phyloP scores from a whole-genome alignment of 2,113 vertebrate species.

The Indicator indicator region DNA sequence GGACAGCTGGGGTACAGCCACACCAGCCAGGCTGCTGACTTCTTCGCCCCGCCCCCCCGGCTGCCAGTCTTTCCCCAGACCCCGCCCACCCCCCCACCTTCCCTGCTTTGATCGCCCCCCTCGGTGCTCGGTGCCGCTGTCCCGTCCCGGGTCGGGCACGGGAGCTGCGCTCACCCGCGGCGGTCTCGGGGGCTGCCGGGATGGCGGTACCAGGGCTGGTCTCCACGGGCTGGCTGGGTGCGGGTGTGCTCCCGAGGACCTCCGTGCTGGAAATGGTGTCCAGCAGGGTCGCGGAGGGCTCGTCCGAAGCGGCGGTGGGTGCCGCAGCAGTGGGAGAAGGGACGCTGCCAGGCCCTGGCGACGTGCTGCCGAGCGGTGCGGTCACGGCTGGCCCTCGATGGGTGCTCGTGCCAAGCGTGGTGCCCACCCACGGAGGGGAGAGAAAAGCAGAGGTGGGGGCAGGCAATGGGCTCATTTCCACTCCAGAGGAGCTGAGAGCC shows the following conservation, averaged over 20 bases:
- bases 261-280: neutral
- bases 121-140: neutral
- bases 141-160: no score
- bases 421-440: neutral
- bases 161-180: neutral
- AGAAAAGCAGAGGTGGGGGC: neutral
- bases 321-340: neutral
- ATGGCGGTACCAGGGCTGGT: neutral
- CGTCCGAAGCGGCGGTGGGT: neutral
- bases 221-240: neutral
- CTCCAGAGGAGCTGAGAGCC: neutral
- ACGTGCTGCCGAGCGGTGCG: neutral
- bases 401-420: neutral
- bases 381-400: neutral
- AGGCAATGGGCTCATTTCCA: rapidly evolving
- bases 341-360: neutral
- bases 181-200: neutral
- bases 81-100: no score
- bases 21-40: no score
- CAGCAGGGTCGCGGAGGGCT: rapidly evolving
- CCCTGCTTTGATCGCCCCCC: no score
- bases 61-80: no score
- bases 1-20: no score
- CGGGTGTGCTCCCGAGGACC: rapidly evolving
- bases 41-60: no score